Evolutionary conservation across 2,113 vertebrate genomes (phyloP), one percentile per base, ranked within the genome.

Genomic region (Ia io): DNA sequence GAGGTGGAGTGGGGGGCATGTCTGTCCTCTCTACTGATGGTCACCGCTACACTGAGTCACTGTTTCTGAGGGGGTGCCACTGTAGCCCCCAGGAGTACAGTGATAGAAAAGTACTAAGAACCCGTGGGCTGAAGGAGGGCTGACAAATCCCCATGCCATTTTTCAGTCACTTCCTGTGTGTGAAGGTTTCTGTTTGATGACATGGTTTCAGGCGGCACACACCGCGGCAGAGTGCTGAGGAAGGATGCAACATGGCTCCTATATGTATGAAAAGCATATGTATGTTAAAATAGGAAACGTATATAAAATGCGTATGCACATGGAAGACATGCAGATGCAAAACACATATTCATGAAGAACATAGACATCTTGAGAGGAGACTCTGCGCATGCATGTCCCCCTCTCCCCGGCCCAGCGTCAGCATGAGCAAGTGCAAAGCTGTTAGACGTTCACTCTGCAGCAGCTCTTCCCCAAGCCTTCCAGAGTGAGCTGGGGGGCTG

Each of bases 391-490:
- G 3, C 37, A 22, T 49, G 16, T 59, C 37, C 40, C 42, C 53
- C 37, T 51, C 47, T 51, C 22, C 18, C 13, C 28, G 8, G 49
- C 42, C 42, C 35, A 73, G 51, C 20, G 1, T 65, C 42, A 51
- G 2, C 42, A 6, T 80, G 37, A 6, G 56, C 40, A 23, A 3
- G n/a, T 12, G 22, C 56, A 20, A 6, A 37, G 42, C 35, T 76
- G 22, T 17, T 9, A 0, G 6, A 0, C 1, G 0, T 56, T 90
- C 32, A 3, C 78, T 9, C 5, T 2, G 1, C 12, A 40, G 14
- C 1, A 25, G 12, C 56, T 83, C 32, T 49, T 83, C 53, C 30
- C 4, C 5, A 18, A 32, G 63, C 20, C 35, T 67, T 20, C 6
- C 14, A 17, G 65, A 35, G 35, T 1, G 22, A 40, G 17, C 42